Base-by-base conservation (phyloP, 2,797 vertebrate genomes). In the Uromys caudimaculatus region DNA sequence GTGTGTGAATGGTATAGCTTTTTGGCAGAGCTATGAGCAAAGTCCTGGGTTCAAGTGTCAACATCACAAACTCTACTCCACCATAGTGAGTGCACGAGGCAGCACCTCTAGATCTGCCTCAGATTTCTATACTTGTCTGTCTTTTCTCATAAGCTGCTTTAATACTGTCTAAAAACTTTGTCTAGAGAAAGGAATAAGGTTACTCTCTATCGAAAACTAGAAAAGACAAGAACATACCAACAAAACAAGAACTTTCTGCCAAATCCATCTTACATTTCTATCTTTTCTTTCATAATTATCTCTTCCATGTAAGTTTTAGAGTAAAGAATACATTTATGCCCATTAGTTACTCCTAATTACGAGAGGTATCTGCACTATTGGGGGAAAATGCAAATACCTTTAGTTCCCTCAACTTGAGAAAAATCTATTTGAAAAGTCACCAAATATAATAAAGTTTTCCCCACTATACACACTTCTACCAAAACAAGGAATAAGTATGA, bases 341-440 rank as follows among this genome's bases (percentile, higher is more conserved):
- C 24, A 97, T 35, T 13, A 60, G 29, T 93, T 54, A 87, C 89
- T 84, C 77, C 19, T 89, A 89, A 77, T 89, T 85, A 95, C 35
- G 12, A 88, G 32, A 73, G 12, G 3, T 50, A 77, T 78, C 71
- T 76, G 27, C 62, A 69, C 5, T 83, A 81, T 1, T 76, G 54
- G 19, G 56, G 38, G 92, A 93, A 81, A 86, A 77, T 13, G 6
- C 29, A 91, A 87, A 93, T 27, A 79, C 76, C 76, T 86, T 96
- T 56, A 60, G 75, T 58, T 47, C 29, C 16, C 41, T 67, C 19
- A 77, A 52, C 44, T 41, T 78, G 29, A 83, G 77, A 67, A 93
- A 95, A 89, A 82, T 41, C 62, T 81, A 52, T 76, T 35, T 41
- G 13, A 82, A 41, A 95, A 81, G 50, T 35, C 23, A 93, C 62